Conservation (phyloP, 2,888 invertebrate species). For the Prionchulus punctatus region DNA sequence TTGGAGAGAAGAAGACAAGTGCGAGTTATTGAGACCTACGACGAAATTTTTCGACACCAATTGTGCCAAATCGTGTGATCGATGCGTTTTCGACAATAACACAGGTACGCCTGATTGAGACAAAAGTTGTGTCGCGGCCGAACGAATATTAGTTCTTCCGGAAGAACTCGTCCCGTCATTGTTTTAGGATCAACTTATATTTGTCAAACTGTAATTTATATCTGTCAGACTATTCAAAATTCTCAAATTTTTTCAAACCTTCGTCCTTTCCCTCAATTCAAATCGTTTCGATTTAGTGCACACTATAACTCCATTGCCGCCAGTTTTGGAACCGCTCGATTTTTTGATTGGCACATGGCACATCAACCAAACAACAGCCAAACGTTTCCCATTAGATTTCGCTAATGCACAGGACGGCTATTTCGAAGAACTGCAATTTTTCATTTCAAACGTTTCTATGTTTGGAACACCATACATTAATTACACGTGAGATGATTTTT, state of each 20-base stretch:
- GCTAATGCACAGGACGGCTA: constrained; percentile 13
- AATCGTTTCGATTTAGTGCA: constrained; percentile 14
- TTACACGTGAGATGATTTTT: constrained; percentile 20
- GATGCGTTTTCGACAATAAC: constrained; percentile 24
- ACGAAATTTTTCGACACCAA: constrained; percentile 32
- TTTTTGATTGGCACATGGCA: constrained; percentile 30
- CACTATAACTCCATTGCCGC: constrained; percentile 28
- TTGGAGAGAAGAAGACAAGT: constrained; percentile 30
- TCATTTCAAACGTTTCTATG: constrained; percentile 30
- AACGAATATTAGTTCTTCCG: too few relatives aligned
- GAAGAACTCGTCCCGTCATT: too few relatives aligned
- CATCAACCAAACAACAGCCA: constrained; percentile 8
- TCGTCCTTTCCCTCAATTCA: background rate
- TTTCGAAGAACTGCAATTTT: constrained; percentile 25
- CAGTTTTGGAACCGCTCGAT: constrained; percentile 30
- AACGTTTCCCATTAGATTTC: constrained; percentile 27
- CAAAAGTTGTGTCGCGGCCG: too few relatives aligned
- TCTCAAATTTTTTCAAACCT: too few relatives aligned
- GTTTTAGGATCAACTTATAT: background rate
- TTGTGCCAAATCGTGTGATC: constrained; percentile 28
- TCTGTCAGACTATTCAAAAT: background rate
- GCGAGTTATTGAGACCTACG: constrained; percentile 23
- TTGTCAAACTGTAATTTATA: background rate
- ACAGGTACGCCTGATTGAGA: constrained; percentile 17
- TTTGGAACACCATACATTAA: constrained; percentile 31